phyloP scores from a whole-genome alignment of 2,113 vertebrate species.

The Hassar affinis region DNA sequence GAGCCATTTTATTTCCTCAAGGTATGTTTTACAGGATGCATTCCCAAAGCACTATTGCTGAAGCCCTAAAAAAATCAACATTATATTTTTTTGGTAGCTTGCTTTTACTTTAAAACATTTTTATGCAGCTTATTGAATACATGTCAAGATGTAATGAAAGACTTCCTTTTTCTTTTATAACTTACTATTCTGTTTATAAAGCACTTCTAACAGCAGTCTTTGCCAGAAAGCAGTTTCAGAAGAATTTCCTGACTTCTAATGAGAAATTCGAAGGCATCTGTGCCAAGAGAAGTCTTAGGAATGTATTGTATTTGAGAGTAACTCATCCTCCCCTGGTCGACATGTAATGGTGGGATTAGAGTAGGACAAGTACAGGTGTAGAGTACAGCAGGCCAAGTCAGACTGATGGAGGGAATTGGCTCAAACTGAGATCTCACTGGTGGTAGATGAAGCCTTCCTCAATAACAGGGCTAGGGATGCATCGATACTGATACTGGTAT shows the following conservation, averaged over 20 bases:
- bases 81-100: not conserved
- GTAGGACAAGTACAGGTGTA: not conserved
- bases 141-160: not conserved
- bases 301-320: not conserved
- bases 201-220: not conserved
- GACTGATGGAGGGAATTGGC: not conserved
- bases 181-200: not conserved
- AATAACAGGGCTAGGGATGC: not conserved
- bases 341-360: not conserved
- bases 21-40: not conserved
- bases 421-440: not conserved
- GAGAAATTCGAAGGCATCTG: not conserved
- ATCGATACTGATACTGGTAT: not conserved
- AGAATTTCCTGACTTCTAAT: not conserved
- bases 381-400: not conserved
- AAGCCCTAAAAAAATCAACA: not conserved
- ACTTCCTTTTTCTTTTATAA: not conserved
- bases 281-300: not conserved
- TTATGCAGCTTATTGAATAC: not conserved
- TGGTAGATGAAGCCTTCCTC: not conserved
- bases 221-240: not conserved
- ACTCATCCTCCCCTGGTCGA: not conserved
- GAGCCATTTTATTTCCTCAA: not conserved
- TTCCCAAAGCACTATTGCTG: not conserved
- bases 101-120: not conserved